phyloP scores from a whole-genome alignment of 2,797 vertebrate species.

The Cossypha polioptera region DNA sequence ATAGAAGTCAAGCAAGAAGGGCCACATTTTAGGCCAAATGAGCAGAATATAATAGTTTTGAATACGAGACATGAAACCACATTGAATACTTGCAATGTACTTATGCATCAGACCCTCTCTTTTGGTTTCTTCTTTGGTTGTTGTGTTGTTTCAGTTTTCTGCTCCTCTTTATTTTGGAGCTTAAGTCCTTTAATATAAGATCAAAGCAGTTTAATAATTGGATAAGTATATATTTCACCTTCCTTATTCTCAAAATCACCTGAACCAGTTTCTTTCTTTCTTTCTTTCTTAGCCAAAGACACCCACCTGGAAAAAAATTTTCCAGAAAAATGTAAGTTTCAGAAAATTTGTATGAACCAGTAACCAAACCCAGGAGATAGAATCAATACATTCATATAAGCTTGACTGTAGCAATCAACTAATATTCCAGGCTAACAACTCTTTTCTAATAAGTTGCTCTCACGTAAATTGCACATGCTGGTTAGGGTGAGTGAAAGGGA shows the following conservation, averaged over 20 bases:
- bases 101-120: conserved; percentile 58
- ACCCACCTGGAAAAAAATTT: conserved; percentile 72
- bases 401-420: conserved; percentile 16
- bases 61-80: conserved; percentile 36
- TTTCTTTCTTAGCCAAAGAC: conserved; percentile 72
- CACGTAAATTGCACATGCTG: background rate
- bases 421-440: conserved; percentile 26
- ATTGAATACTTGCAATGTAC: conserved; percentile 54
- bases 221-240: conserved; percentile 70
- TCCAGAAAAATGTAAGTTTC: conserved; percentile 71
- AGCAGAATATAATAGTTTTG: conserved; percentile 40
- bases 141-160: conserved; percentile 62
- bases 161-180: conserved; percentile 64
- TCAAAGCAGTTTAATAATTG: conserved; percentile 65
- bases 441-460: background rate
- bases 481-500: background rate
- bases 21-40: conserved; percentile 30
- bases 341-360: conserved; percentile 65
- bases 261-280: conserved; percentile 69
- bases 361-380: conserved; percentile 55
- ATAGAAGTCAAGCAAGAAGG: conserved; percentile 31
- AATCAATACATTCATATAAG: background rate
- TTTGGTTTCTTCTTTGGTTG: conserved; percentile 57
- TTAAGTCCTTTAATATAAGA: conserved; percentile 64
- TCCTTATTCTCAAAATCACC: conserved; percentile 68